Percentiles rank a stretch among this genome's conserved stretches.
These are phyloP conservation scores for Calameuta pallipes DNA, from an alignment of 2,888 invertebrate genomes.

Conservation along the genomic window DNA sequence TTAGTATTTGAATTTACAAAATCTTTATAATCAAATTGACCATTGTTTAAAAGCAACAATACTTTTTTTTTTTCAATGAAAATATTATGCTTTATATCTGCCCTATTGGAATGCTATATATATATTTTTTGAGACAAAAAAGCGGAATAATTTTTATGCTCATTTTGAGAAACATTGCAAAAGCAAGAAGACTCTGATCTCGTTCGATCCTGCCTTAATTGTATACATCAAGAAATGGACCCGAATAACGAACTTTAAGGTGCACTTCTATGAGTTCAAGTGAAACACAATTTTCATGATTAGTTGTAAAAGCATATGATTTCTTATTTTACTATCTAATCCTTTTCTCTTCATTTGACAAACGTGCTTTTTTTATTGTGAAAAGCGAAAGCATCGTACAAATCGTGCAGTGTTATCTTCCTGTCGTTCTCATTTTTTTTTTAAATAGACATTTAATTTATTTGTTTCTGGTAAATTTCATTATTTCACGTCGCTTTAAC, in stretches of 20 bases:
- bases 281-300: not conserved
- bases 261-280: not conserved
- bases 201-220: not conserved
- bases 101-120: not conserved
- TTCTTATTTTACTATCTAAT: not conserved
- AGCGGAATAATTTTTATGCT: not conserved
- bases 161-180: not conserved
- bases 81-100: not conserved
- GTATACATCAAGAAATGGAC: not conserved
- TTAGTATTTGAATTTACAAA: not conserved
- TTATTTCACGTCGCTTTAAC: not conserved
- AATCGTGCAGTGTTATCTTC: not conserved
- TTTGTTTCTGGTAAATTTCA: not conserved
- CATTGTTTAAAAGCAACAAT: not conserved
- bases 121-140: not conserved
- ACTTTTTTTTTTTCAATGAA: constrained; percentile 7
- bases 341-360: not conserved
- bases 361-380: not conserved
- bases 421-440: not conserved
- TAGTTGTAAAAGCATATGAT: not conserved
- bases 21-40: constrained; percentile 2
- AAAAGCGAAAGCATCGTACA: not conserved
- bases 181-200: not conserved
- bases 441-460: not conserved
- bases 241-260: not conserved